Evolutionary conservation across 2,888 invertebrate species (phyloP).

Genomic region (Magallana nippona): DNA sequence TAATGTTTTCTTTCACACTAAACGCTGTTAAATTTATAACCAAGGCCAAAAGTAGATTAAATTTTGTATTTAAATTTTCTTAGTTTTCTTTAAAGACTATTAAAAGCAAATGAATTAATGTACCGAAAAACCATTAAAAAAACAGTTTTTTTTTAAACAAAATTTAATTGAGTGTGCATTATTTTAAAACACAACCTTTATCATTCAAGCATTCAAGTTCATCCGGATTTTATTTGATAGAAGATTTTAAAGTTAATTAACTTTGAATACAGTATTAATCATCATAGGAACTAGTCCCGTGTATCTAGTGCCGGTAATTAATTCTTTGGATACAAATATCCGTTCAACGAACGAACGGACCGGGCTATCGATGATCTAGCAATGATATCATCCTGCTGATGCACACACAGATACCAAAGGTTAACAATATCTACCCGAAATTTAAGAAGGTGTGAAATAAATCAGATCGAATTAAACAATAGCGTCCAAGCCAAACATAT

Average conservation of each 20-base stretch:
- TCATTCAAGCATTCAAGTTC: no score
- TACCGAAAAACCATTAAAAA: neutral
- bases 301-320: neutral
- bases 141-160: neutral
- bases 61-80: no score
- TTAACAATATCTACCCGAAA: neutral
- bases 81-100: neutral
- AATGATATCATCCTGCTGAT: neutral
- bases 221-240: neutral
- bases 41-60: no score
- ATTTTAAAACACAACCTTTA: no score
- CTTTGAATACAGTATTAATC: slow-evolving; percentile 12
- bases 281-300: neutral
- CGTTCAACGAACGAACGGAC: neutral
- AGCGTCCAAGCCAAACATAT: neutral
- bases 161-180: no score
- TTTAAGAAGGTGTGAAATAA: slow-evolving; percentile 27
- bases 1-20: no score
- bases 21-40: no score
- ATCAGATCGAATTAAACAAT: slow-evolving; percentile 11
- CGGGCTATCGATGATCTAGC: neutral
- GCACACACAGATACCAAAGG: neutral
- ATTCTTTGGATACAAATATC: slow-evolving; percentile 16
- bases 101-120: neutral
- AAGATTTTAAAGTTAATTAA: slow-evolving; percentile 13